Conservation (phyloP, 2,888 invertebrate genomes). For the Glyphotaelius pellucidus region DNA sequence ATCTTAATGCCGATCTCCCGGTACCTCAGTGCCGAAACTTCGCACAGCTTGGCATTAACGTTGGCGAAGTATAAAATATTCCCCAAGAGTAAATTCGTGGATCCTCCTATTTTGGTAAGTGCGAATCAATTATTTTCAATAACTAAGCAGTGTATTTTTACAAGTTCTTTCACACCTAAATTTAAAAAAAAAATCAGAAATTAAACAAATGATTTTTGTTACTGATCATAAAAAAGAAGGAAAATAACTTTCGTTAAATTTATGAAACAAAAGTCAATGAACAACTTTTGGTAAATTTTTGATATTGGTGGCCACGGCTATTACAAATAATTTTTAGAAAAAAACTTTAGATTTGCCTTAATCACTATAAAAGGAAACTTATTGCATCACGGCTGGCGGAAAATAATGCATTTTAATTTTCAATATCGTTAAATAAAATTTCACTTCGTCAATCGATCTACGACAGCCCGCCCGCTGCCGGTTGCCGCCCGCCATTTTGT, state of each 20-base stretch:
- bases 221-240: neutral
- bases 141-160: neutral
- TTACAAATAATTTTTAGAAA: no score
- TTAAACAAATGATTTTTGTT: neutral
- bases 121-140: conserved; percentile 50
- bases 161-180: neutral
- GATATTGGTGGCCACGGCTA: no score
- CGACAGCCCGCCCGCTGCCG: no score
- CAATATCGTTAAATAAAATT: no score
- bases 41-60: conserved; percentile 88
- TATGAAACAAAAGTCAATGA: neutral
- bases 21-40: conserved; percentile 86
- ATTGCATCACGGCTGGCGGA: no score
- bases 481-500: no score
- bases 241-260: neutral
- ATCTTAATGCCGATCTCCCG: conserved; percentile 84
- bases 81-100: conserved; percentile 78
- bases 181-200: neutral
- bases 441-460: no score
- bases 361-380: no score
- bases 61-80: conserved; percentile 87
- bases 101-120: conserved; percentile 82
- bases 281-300: no score
- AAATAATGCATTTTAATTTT: no score
- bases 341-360: no score